Base-by-base conservation (phyloP, 1,140 invertebrate species). In the Panagrolaimus sp. region DNA sequence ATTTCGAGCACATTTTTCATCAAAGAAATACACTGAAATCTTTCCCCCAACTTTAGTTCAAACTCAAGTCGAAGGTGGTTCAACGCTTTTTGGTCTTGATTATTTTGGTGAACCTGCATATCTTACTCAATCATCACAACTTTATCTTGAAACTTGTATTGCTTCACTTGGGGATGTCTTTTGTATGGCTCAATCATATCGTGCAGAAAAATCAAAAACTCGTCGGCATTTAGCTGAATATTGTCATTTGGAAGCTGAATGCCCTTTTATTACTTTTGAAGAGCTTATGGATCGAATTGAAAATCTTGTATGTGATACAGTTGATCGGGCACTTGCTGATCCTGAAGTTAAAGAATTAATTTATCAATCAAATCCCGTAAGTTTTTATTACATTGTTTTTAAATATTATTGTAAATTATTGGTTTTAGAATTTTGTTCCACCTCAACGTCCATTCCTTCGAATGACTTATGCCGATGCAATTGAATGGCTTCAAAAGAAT, bases 91-190 rank as follows among this genome's bases (percentile, higher is more conserved):
- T 84, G 94, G 93, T 85, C 85, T 98, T 15, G 87, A 94, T 83
- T 98, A 93, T 82, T 98, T 98, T 84, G 92, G 92, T 87, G 91
- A 88, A 87, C 70, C 76, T 84, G 94, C 95, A 1, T 98, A 90
- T 85, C 85, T 98, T 24, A 98, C 96, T 0, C 96, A 98, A 85
- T 96, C 93, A 81, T 98, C 94, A 9, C 96, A 99, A 83, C 86
- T 99, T n/a, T 99, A 99, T 84, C 87, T 99, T 78, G 96, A 99
- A 87, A 98, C 96, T 0, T 93, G 91, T 80, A 83, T 97, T 72
- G 91, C 96, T 38, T 89, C 93, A 7, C 86, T 99, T 84, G 96
- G 92, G 6, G 94, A 98, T 87, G 93, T 96, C 43, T 99, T 91
- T 84, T 96, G 93, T 84, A 91, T 99, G 74, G 91, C 94, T 1